phyloP scores from a whole-genome alignment of 1,140 invertebrate genomes.

The Drosophila kohkoa region DNA sequence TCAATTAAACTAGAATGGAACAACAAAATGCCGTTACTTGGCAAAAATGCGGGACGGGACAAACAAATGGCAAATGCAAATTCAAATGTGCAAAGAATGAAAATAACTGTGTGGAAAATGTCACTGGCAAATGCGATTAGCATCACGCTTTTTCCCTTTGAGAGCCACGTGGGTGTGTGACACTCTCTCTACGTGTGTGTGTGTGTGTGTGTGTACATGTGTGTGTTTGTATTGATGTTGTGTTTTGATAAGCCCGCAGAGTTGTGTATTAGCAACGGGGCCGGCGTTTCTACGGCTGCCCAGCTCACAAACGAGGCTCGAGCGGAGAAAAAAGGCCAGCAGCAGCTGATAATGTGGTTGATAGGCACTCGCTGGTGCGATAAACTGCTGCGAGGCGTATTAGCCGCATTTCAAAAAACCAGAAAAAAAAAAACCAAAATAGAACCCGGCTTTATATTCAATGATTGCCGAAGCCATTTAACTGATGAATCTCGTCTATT shows the following conservation, averaged over 20 bases:
- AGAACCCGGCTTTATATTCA: slow-evolving; percentile 1
- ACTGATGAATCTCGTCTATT: slow-evolving; percentile 1
- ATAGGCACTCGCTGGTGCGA: slow-evolving; percentile 7
- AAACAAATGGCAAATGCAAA: slow-evolving; percentile 6
- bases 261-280: slow-evolving; percentile 51
- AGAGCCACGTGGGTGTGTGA: slow-evolving; percentile 49
- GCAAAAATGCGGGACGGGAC: slow-evolving; percentile 6
- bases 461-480: slow-evolving; percentile 3
- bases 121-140: slow-evolving; percentile 70
- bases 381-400: slow-evolving; percentile 9
- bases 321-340: neutral
- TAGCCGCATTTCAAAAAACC: slow-evolving; percentile 11
- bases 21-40: slow-evolving; percentile 19
- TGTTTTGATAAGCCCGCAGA: slow-evolving; percentile 74
- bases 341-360: neutral
- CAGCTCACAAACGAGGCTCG: neutral
- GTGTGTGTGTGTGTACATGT: slow-evolving; percentile 7
- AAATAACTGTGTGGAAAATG: slow-evolving; percentile 44
- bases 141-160: slow-evolving; percentile 63
- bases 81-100: slow-evolving; percentile 11
- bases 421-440: too few relatives aligned
- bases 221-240: slow-evolving; percentile 60
- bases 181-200: too few relatives aligned
- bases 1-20: slow-evolving; percentile 55
- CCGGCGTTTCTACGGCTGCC: slow-evolving; percentile 74